phyloP scores from a whole-genome alignment of 2,113 vertebrate species.

The Eurypyga helias region DNA sequence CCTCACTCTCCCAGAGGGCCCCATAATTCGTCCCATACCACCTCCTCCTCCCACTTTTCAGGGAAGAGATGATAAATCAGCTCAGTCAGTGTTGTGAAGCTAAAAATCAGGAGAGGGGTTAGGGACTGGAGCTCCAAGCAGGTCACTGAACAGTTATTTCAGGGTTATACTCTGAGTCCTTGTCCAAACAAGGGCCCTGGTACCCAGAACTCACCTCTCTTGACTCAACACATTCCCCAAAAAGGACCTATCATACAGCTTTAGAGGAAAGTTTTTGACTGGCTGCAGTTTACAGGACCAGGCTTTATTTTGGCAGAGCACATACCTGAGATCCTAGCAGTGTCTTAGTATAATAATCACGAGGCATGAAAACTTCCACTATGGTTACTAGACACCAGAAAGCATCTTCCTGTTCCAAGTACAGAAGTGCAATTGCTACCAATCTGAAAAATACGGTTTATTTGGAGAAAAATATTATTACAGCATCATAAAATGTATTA shows the following conservation, averaged over 20 bases:
- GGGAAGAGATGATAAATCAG: not conserved
- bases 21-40: not conserved
- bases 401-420: slow-evolving; percentile 96
- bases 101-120: not conserved
- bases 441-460: slow-evolving; percentile 74
- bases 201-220: not conserved
- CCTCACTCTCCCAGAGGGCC: fast-evolving
- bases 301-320: not conserved
- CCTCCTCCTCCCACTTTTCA: not conserved
- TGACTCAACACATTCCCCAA: not conserved
- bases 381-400: slow-evolving; percentile 97
- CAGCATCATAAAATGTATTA: not conserved
- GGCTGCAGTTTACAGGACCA: not conserved
- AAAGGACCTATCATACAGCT: not conserved
- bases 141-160: not conserved
- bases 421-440: slow-evolving; percentile 93
- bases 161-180: not conserved
- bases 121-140: not conserved
- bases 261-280: not conserved
- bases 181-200: not conserved
- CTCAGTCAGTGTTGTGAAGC: not conserved
- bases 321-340: slow-evolving; percentile 95
- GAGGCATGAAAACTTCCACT: slow-evolving; percentile 97
- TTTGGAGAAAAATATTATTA: not conserved
- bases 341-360: slow-evolving; percentile 98